Percentiles rank a stretch among this genome's conserved stretches.
These are phyloP conservation scores for Sceloporus tristichus DNA, from an alignment of 2,113 vertebrate species.

Conservation along the genomic window DNA sequence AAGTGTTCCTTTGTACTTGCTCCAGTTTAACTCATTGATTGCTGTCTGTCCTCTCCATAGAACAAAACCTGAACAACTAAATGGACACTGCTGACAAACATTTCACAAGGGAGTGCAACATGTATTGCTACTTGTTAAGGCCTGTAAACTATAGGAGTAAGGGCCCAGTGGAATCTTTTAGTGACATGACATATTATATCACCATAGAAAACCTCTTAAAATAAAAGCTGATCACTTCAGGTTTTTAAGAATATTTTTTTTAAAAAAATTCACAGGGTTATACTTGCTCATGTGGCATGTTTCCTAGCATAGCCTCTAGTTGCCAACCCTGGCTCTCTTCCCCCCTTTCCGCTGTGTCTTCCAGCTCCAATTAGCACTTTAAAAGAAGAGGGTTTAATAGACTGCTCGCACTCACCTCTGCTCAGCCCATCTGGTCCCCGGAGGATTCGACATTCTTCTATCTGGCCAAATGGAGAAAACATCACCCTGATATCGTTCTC, in stretches of 20 bases:
- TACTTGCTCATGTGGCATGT: conserved; percentile 56
- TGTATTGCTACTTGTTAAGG: neutral
- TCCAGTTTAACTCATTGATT: neutral
- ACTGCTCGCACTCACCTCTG: conserved; percentile 89
- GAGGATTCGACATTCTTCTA: conserved; percentile 99
- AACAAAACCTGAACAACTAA: neutral
- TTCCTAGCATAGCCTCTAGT: conserved; percentile 56
- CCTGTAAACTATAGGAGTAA: neutral
- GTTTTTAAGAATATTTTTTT: conserved; percentile 2
- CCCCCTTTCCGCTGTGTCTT: conserved; percentile 67
- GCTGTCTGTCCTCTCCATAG: neutral
- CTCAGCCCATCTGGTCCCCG: conserved; percentile 97
- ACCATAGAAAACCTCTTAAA: conserved; percentile 65
- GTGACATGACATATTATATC: conserved; percentile 65
- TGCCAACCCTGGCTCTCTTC: conserved; percentile 56
- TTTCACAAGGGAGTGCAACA: no score
- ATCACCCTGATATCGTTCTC: conserved; percentile 99
- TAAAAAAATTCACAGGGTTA: conserved; percentile 70
- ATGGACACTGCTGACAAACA: neutral
- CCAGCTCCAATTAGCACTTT: conserved; percentile 74
- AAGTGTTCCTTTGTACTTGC: neutral
- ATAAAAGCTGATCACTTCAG: conserved; percentile 71
- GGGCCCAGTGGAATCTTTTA: conserved; percentile 51
- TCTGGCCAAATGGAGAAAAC: conserved; percentile 98
- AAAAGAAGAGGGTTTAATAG: conserved; percentile 67